Evolutionary conservation across 2,797 vertebrate species (phyloP).

Genomic region (Xerus rutilus): DNA sequence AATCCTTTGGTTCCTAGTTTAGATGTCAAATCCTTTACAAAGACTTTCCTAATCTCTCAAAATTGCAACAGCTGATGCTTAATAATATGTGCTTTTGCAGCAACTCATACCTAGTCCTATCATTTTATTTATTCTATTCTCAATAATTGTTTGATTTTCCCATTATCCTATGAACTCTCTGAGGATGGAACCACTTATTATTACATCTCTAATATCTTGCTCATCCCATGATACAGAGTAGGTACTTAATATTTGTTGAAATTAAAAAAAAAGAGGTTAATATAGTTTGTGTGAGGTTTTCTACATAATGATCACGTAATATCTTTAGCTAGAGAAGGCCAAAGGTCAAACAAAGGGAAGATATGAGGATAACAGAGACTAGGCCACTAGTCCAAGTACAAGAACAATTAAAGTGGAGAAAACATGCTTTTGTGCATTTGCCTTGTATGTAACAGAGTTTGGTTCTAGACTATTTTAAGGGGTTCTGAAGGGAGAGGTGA

Average conservation of each 20-base stretch:
- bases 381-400: neutral
- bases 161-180: neutral
- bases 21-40: neutral
- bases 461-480: slow-evolving; percentile 17
- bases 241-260: neutral
- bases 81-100: neutral
- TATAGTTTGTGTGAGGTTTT: neutral
- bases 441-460: neutral
- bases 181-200: neutral
- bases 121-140: neutral
- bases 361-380: neutral
- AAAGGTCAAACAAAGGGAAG: neutral
- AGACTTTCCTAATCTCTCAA: neutral
- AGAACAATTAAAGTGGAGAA: neutral
- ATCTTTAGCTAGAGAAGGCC: neutral
- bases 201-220: neutral
- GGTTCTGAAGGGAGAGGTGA: neutral
- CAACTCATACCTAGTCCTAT: neutral
- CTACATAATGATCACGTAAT: neutral
- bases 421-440: neutral
- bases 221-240: neutral
- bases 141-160: neutral
- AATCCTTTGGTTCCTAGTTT: neutral
- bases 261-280: slow-evolving; percentile 21
- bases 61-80: neutral